Evolutionary conservation across 1,140 invertebrate species (phyloP), one percentile per base, ranked within the genome.

Genomic region (Metaphire vulgaris): DNA sequence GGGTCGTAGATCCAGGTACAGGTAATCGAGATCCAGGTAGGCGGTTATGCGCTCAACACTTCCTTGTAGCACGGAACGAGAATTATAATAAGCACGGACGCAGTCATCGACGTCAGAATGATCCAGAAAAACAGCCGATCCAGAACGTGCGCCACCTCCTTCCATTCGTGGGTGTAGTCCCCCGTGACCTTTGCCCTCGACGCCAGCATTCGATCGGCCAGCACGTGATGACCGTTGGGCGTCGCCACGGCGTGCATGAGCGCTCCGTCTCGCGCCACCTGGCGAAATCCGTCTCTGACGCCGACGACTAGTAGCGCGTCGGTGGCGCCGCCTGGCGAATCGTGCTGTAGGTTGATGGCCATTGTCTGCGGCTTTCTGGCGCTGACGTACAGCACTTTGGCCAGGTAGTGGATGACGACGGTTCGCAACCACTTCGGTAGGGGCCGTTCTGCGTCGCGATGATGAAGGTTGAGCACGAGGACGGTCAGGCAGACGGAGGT

Each of bases 401-500:
- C 21, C 29, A 75, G 74, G 26, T 69, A 75, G 6, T 30, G 15
- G 28, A 75, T 30, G 21, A 75, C 30, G 67, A 75, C 29, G 15
- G 69, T 33, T 26, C 66, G 56, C n/a, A 33, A 21, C 74, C 74
- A 75, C 29, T 26, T 69, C n/a, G 74, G 74, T 1, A 75, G 64
- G 16, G 74, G 65, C 6, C 74, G 74, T n/a, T 71, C 74, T 26
- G 29, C 56, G 66, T 81, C 82, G 82, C 97, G n/a, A n/a, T n/a
- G n/a, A n/a, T n/a, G n/a, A n/a, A n/a, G n/a, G n/a, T n/a, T n/a
- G n/a, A n/a, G n/a, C n/a, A n/a, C n/a, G n/a, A n/a, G n/a, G n/a
- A n/a, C n/a, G n/a, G n/a, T n/a, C n/a, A n/a, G n/a, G n/a, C 91
- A 90, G 96, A 89, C 99, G 97, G 88, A 98, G 98, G 89, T 99